Conservation (phyloP, 2,797 vertebrate species). For the Gouania willdenowi region DNA sequence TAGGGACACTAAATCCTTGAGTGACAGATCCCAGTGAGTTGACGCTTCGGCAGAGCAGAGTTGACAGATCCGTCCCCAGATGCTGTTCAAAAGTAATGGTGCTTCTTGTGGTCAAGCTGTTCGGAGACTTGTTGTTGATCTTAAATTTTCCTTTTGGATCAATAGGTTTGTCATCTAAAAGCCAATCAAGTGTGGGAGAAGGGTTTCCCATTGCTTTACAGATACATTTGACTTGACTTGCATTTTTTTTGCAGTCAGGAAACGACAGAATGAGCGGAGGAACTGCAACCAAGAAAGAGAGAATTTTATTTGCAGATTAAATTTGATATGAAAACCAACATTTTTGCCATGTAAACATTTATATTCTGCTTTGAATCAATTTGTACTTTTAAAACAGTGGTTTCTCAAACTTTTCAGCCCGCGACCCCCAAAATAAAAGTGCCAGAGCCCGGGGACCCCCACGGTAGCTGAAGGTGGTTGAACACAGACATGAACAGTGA, state of each 20-base stretch:
- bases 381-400: no score
- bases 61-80: not conserved
- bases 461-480: no score
- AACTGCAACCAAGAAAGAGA: conserved; percentile 5
- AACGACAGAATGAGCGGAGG: conserved; percentile 20
- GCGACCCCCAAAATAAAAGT: no score
- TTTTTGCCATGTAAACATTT: no score
- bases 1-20: conserved; percentile 2
- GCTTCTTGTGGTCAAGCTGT: conserved; percentile 12
- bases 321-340: no score
- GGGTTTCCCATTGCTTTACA: conserved; percentile 51
- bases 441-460: no score
- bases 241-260: conserved; percentile 24
- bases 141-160: not conserved
- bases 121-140: not conserved
- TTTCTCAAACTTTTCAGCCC: no score
- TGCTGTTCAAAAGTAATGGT: conserved; percentile 11
- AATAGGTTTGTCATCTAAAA: conserved; percentile 23
- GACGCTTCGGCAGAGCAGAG: conserved; percentile 23
- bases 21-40: conserved; percentile 24
- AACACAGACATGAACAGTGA: no score
- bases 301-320: no score
- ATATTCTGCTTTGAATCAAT: no score
- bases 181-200: conserved; percentile 30
- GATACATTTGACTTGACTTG: conserved; percentile 19